Base-by-base conservation (phyloP, 2,113 vertebrate genomes). In the Trogon surrucura region DNA sequence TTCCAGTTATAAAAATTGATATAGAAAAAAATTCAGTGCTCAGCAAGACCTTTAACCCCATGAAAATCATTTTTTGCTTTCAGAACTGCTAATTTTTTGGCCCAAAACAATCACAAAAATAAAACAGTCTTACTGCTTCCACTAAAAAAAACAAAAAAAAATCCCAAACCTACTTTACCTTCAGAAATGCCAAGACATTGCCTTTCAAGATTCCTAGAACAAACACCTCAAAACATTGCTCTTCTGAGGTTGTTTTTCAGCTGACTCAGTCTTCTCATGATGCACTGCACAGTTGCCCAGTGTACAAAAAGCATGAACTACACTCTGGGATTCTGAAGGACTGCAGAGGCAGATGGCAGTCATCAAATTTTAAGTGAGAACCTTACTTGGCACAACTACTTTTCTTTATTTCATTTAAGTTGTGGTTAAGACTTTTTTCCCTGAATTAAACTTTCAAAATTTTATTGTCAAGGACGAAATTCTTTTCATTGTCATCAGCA, bases 401-500 rank as follows among this genome's bases (percentile, higher is more conserved):
- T 5, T 29, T 69, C 54, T 75, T 62, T 38, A 32, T 69, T 77
- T 70, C 47, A 27, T 6, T 65, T 58, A 50, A 60, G 27, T 4
- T 11, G 44, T 12, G 3, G 7, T 48, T 30, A 64, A 8, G 3
- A 32, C 51, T 10, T 4, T 23, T 3, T 0, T 32, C 2, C 38
- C 20, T 0, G 0, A 72, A 67, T 29, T 54, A 47, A 69, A 30
- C 7, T 45, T 54, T 6, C 36, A 64, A 51, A 50, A 41, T 41
- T 75, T 58, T 72, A 13, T 66, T 78, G 2, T 56, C 16, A 70
- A 54, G 60, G 54, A 18, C 26, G 6, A 61, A 71, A 81, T 65
- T 79, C 13, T 91, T 67, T 48, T 72, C 32, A 11, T 25, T 60
- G 11, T 32, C 74, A 70, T 88, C 54, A 88, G 30, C 47, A 62